Percentiles rank a stretch among this genome's conserved stretches.
Conservation (phyloP, 2,113 vertebrate species). For the Cichladusa arquata region DNA sequence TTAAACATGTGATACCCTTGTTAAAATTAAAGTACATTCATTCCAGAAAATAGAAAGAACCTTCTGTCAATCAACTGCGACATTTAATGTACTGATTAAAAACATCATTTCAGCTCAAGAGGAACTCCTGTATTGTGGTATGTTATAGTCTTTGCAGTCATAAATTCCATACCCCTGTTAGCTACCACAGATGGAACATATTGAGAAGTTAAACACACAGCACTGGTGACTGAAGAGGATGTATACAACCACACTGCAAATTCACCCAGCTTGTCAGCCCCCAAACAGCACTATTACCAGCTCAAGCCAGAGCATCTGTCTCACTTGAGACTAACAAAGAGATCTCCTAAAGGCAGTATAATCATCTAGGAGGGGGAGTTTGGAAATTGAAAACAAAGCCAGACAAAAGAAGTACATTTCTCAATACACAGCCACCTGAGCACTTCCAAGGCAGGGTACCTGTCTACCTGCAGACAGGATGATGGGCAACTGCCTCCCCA, state of each 20-base stretch:
- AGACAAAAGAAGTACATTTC: neutral
- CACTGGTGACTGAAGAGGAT: constrained; percentile 33
- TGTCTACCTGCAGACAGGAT: neutral
- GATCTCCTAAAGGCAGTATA: neutral
- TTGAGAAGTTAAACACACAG: constrained; percentile 44
- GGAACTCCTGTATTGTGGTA: constrained; percentile 42
- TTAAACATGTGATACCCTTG: neutral
- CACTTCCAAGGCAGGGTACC: neutral
- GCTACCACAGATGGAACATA: constrained; percentile 50
- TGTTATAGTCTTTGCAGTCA: constrained; percentile 32
- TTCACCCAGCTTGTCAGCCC: constrained; percentile 51
- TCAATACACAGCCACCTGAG: neutral
- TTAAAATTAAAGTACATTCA: neutral
- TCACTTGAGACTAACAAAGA: constrained; percentile 20
- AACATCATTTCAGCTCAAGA: constrained; percentile 49
- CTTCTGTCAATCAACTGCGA: constrained; percentile 49
- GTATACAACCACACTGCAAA: constrained; percentile 42
- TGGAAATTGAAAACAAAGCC: neutral
- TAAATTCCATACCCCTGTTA: constrained; percentile 43
- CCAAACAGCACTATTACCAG: constrained; percentile 39
- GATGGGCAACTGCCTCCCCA: neutral
- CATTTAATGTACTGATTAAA: constrained; percentile 54
- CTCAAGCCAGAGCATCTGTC: constrained; percentile 56
- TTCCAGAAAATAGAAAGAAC: constrained; percentile 24
- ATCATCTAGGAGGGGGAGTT: neutral